These are phyloP conservation scores for Cotesia chilonis DNA, from an alignment of 1,140 invertebrate genomes.

Conservation along the genomic window DNA sequence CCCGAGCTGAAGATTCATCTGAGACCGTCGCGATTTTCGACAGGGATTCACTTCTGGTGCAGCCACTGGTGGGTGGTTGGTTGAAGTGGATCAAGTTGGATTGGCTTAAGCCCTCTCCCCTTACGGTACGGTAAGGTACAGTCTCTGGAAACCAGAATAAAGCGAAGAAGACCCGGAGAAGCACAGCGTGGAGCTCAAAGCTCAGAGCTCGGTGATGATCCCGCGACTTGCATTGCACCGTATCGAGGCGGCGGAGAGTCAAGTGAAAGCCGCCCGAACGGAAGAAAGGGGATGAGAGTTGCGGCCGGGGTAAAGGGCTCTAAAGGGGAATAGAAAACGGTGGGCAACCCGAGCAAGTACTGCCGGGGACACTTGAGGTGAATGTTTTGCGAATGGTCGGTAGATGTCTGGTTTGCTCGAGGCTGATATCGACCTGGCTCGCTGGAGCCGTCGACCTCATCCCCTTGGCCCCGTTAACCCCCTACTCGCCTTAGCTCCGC, in stretches of 20 bases:
- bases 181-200: conserved; percentile 28
- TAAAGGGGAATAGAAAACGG: conserved; percentile 7
- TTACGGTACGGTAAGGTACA: too few species aligned
- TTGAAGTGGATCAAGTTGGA: conserved; percentile 14
- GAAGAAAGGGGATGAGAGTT: conserved; percentile 3
- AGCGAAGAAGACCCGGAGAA: not conserved
- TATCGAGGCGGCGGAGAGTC: conserved; percentile 29
- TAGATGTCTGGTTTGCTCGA: conserved; percentile 67
- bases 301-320: not conserved
- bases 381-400: conserved; percentile 68
- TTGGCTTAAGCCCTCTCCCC: conserved; percentile 20
- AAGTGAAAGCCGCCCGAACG: conserved; percentile 10
- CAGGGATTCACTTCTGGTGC: conserved; percentile 24
- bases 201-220: conserved; percentile 29
- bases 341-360: conserved; percentile 35
- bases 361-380: conserved; percentile 65
- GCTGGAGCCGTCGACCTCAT: conserved; percentile 55
- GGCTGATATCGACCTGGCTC: conserved; percentile 65
- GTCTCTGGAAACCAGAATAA: too few species aligned
- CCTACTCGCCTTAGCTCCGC: conserved; percentile 37
- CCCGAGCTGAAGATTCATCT: conserved; percentile 21
- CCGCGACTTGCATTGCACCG: conserved; percentile 42
- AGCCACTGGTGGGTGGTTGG: not conserved
- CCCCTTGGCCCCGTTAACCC: conserved; percentile 36
- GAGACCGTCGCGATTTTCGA: conserved; percentile 12